Conservation (phyloP, 2,888 invertebrate genomes). For the Rhaphigaster nebulosa region DNA sequence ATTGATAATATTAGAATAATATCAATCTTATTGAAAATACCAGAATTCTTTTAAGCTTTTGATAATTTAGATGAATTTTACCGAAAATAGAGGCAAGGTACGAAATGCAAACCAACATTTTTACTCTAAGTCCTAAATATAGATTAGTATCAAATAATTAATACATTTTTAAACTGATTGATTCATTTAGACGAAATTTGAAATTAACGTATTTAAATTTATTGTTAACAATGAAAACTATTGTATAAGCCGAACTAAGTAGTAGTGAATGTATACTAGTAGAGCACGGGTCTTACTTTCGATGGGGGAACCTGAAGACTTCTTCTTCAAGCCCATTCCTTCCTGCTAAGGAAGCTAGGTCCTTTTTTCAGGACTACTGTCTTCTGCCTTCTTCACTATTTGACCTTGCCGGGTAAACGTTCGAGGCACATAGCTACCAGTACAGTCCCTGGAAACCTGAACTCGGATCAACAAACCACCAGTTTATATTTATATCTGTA, state of each 20-base stretch:
- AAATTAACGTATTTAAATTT: too few species aligned
- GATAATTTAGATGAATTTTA: too few species aligned
- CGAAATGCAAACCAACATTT: too few species aligned
- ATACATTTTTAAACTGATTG: too few species aligned
- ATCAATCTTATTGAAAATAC: too few species aligned
- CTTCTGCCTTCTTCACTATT: slow-evolving; percentile 44
- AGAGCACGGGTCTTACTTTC: neutral
- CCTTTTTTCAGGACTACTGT: neutral
- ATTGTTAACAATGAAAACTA: too few species aligned
- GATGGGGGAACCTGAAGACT: neutral
- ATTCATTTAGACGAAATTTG: too few species aligned
- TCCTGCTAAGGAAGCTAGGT: slow-evolving; percentile 7
- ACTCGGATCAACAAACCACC: neutral
- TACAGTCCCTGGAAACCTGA: neutral
- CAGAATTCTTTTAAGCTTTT: too few species aligned
- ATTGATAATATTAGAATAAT: too few species aligned
- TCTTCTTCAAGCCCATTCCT: neutral
- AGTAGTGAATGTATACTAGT: slow-evolving; percentile 6
- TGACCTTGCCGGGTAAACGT: slow-evolving; percentile 25
- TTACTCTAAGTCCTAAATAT: too few species aligned
- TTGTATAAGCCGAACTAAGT: neutral
- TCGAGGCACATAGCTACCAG: neutral
- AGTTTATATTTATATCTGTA: neutral
- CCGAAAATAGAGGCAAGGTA: too few species aligned
- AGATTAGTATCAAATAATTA: too few species aligned